Percentiles rank a stretch among this genome's conserved stretches.
These are phyloP conservation scores for Zoanthus sociatus DNA, from an alignment of 92 coral and sea anemone genomes.

Conservation along the genomic window DNA sequence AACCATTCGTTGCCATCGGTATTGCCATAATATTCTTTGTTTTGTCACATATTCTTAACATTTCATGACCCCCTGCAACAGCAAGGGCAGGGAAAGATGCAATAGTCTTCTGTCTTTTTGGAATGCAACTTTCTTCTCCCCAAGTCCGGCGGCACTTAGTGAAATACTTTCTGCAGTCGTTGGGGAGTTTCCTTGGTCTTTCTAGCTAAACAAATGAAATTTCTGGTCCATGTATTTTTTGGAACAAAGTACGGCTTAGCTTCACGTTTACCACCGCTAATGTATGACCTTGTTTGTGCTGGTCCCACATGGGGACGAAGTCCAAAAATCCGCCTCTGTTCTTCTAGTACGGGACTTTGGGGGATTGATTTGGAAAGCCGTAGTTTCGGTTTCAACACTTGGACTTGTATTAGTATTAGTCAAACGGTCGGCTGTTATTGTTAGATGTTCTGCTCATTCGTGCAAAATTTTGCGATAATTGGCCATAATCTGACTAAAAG, in stretches of 20 bases:
- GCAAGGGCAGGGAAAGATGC: no score
- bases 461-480: slow-evolving; percentile 39
- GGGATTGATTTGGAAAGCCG: not conserved
- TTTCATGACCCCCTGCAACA: no score
- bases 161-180: slow-evolving; percentile 1
- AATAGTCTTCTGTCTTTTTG: not conserved
- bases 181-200: not conserved
- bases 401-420: no score
- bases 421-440: slow-evolving; percentile 47
- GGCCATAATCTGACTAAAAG: slow-evolving; percentile 2
- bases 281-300: slow-evolving; percentile 24
- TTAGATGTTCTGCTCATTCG: slow-evolving; percentile 48
- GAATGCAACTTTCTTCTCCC: not conserved
- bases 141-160: slow-evolving; percentile 20
- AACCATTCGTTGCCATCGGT: no score
- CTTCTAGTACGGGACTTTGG: slow-evolving; percentile 29
- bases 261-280: slow-evolving; percentile 16
- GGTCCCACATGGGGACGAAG: slow-evolving; percentile 54
- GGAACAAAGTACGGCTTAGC: slow-evolving; percentile 41
- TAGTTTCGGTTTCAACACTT: not conserved
- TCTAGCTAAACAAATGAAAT: slow-evolving; percentile 13
- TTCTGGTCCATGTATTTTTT: slow-evolving; percentile 3
- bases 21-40: no score
- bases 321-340: slow-evolving; percentile 55
- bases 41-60: no score